Base-by-base conservation (phyloP, 1,140 invertebrate genomes). In the Muscidifurax raptorellus region DNA sequence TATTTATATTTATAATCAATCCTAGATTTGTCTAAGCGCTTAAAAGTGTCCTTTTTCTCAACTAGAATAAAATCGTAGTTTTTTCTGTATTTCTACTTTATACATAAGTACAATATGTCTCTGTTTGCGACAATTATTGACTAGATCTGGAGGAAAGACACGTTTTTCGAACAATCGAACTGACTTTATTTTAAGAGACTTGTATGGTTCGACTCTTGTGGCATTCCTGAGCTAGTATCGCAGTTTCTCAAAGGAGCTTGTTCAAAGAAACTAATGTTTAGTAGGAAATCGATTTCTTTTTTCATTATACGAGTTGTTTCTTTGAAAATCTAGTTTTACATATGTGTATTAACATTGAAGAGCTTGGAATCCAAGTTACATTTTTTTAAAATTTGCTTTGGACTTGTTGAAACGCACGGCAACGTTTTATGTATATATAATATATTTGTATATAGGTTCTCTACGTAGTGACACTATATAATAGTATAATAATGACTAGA, bases 31-130 rank as follows among this genome's bases (percentile, higher is more conserved):
- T 47, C 71, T 59, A 83, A 76, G 40, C 66, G 52, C 76, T 86
- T 76, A 32, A 44, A 85, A 66, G 59, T 80, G 80, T 85, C 36
- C 25, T 81, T 52, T 66, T 85, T 80, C 44, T n/a, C 80, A 76
- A 84, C 80, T 85, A 86, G 67, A 84, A 66, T 80, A 30, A 84
- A 85, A 80, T 85, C 72, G 1, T 27, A 71, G 22, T 84, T 84
- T 79, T 80, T 27, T n/a, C n/a, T 32, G n/a, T 40, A 66, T 72
- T 66, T 80, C 84, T 88, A 84, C 71, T 88, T 89, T 89, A 85
- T 90, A 89, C 88, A 89, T 89, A 89, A 89, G 72, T 90, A 90
- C 88, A 89, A 15, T 76, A 25, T 71, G 36, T 67, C 67, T 32
- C n/a, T 85, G 27, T 0, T 22, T 69, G 27, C 52, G 44, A 85